Percentiles rank a stretch among this genome's conserved stretches.
Conservation (phyloP, 2,888 invertebrate genomes). For the Nasonovia ribisnigri region DNA sequence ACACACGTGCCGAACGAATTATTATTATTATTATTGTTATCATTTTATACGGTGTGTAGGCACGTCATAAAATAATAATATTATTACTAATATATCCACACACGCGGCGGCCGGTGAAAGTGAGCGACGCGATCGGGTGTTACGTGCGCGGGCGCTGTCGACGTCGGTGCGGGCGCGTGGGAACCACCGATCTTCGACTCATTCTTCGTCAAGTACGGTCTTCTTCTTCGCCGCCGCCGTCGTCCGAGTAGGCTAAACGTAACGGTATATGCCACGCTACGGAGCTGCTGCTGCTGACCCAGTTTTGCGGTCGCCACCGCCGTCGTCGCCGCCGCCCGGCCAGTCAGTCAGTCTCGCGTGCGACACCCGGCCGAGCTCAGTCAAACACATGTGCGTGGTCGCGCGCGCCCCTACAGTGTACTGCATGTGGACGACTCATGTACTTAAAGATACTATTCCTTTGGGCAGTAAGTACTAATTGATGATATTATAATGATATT, state of each 20-base stretch:
- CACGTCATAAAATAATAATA: not conserved
- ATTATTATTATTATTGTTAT: not conserved
- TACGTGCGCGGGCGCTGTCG: constrained; percentile 51
- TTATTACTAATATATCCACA: not conserved
- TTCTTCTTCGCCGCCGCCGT: not conserved
- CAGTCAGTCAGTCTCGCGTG: constrained; percentile 62
- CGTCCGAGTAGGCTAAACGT: constrained; percentile 64
- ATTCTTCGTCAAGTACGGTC: not conserved
- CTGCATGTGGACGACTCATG: constrained; percentile 65
- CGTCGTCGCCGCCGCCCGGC: not conserved
- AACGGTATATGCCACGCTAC: constrained; percentile 51
- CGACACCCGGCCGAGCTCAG: constrained; percentile 62
- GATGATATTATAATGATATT: not conserved
- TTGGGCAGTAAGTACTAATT: constrained; percentile 59
- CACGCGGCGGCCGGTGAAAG: constrained; percentile 32
- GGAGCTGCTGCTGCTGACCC: constrained; percentile 53
- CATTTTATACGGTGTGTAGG: not conserved
- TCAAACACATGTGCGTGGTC: constrained; percentile 64
- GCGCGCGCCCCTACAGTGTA: constrained; percentile 64
- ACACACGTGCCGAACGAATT: not conserved
- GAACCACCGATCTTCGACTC: constrained; percentile 29
- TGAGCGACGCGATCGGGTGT: constrained; percentile 39
- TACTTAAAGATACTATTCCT: constrained; percentile 64
- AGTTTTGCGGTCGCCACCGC: constrained; percentile 51
- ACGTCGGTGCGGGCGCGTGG: constrained; percentile 5